These are phyloP conservation scores for Diorhabda elongata DNA, from an alignment of 1,140 invertebrate genomes.

Conservation along the genomic window DNA sequence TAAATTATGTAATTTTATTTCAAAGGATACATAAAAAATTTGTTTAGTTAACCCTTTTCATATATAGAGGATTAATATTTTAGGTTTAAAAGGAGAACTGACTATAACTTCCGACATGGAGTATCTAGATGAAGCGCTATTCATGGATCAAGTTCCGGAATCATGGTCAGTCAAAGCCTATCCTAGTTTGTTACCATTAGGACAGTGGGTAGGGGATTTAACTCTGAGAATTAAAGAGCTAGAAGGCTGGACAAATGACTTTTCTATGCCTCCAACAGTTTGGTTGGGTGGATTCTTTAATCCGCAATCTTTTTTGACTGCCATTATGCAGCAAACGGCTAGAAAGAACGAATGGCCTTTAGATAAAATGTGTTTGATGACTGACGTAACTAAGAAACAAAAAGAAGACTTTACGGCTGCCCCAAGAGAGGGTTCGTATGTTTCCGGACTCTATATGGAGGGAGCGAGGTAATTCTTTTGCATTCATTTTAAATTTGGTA, in stretches of 20 bases:
- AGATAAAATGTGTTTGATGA: constrained; percentile 92
- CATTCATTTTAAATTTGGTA: background rate
- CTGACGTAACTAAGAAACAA: constrained; percentile 91
- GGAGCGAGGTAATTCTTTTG: constrained; percentile 62
- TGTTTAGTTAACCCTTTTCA: no score
- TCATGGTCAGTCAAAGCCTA: constrained; percentile 83
- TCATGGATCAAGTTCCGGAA: constrained; percentile 80
- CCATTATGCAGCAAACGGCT: constrained; percentile 95
- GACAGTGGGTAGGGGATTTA: constrained; percentile 85
- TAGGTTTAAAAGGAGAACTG: constrained; percentile 67
- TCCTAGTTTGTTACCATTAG: constrained; percentile 80
- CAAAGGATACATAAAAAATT: no score
- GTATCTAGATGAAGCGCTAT: constrained; percentile 74
- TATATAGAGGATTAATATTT: no score
- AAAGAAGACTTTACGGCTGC: constrained; percentile 73
- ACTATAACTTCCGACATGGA: constrained; percentile 94
- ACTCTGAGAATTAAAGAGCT: constrained; percentile 71
- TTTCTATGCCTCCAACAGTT: constrained; percentile 76
- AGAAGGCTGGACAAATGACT: constrained; percentile 74
- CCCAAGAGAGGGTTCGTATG: constrained; percentile 86
- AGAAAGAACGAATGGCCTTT: constrained; percentile 93
- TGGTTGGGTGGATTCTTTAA: constrained; percentile 96
- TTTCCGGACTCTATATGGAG: constrained; percentile 89
- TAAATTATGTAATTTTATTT: no score
- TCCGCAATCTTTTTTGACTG: constrained; percentile 93